Evolutionary conservation across 2,888 invertebrate species (phyloP), one percentile per base, ranked within the genome.

Genomic region (Escarpia spicata): DNA sequence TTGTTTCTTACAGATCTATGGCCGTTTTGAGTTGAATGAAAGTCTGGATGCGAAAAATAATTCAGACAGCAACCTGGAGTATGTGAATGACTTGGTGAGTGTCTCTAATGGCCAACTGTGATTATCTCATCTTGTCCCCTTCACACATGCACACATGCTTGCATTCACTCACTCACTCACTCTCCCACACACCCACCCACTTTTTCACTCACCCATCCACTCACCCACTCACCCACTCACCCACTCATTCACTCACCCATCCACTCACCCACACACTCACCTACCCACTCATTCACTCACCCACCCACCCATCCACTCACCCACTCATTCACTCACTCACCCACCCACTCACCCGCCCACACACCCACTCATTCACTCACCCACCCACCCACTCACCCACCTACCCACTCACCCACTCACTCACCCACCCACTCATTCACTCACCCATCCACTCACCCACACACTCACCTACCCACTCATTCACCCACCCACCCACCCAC

Each of bases 81-180:
- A 95, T 93, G 93, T 95, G 19, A 95, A 95, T 93, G 96, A 96
- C 92, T 94, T 96, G 93, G 96, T 96, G 94, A 95, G 95, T 95
- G 37, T 91, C n/a, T 45, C 26, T 0, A 75, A 2, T 26, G 75
- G 19, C 2, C 75, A 26, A 26, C 26, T 26, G 26, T n/a, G 15
- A 26, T 26, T 26, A 26, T n/a, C 75, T 4, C 75, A 75, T 52
- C 4, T 75, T 26, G 6, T 75, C 26, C 19, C 26, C 15, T 26
- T 3, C 75, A 75, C n/a, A n/a, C 75, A 75, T 75, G 75, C 75
- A 75, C 75, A 26, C 26, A 75, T 12, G 15, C 9, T 12, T 9
- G 45, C 60, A 19, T 12, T 12, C 26, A 10, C 60, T 19, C 19
- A 19, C 60, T 3, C 60, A 60, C 15, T 19, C 26, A 26, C 60